Evolutionary conservation across 2,113 vertebrate genomes (phyloP).

Genomic region (Lycocorax pyrrhopterus): DNA sequence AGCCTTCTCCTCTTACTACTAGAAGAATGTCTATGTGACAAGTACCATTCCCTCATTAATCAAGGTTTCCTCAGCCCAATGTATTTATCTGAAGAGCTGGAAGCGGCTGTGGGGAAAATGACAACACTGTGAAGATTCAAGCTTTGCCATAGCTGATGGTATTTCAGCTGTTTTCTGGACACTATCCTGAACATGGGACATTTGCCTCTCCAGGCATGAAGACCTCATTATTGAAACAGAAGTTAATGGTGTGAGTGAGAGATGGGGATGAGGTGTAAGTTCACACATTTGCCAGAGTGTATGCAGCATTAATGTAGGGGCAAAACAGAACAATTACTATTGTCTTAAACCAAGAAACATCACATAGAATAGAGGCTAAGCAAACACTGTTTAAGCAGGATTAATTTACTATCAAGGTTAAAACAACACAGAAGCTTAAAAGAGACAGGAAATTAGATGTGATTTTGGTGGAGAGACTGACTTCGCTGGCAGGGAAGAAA

Average conservation of each 20-base stretch:
- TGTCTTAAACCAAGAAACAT: background rate
- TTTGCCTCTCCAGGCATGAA: background rate
- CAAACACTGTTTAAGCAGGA: background rate
- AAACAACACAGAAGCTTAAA: background rate
- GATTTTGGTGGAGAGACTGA: background rate
- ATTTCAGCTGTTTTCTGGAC: background rate
- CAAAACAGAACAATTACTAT: background rate
- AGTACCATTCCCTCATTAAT: background rate
- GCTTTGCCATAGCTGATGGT: background rate
- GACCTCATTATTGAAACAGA: background rate
- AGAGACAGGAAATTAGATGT: background rate
- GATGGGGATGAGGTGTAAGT: background rate
- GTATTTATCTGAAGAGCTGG: background rate
- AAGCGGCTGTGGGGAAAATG: background rate
- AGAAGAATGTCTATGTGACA: background rate
- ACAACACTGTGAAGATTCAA: background rate
- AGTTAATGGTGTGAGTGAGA: background rate
- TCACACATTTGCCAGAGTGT: background rate
- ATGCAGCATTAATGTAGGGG: background rate
- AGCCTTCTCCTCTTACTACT: background rate
- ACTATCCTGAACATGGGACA: background rate
- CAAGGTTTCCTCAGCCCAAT: background rate
- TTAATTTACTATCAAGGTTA: background rate
- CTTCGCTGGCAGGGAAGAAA: background rate
- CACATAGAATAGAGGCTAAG: background rate